Evolutionary conservation across 1,140 invertebrate genomes (phyloP).

Genomic region (Trichogramma pretiosum): DNA sequence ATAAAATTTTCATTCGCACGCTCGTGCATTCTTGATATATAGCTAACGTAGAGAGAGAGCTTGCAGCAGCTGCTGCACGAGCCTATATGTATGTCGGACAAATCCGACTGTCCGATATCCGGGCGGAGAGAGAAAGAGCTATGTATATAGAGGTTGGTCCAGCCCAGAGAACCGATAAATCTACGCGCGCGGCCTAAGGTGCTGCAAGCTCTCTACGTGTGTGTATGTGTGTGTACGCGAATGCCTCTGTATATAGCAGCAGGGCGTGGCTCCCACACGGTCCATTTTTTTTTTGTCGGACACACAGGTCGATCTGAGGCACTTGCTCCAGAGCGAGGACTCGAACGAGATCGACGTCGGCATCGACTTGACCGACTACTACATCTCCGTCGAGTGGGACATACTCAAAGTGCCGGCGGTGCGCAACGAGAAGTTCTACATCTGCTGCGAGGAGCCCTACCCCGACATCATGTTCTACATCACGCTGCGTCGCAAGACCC

Average conservation of each 20-base stretch:
- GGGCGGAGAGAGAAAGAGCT: no score
- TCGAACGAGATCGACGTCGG: conserved; percentile 77
- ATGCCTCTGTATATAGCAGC: no score
- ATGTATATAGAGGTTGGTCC: no score
- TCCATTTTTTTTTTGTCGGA: background rate
- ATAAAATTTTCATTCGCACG: no score
- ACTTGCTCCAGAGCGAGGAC: conserved; percentile 70
- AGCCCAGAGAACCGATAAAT: no score
- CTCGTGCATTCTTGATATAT: no score
- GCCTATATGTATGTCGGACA: no score
- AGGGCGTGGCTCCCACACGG: background rate
- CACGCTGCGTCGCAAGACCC: conserved; percentile 87
- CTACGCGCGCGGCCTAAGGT: no score
- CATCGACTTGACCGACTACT: conserved; percentile 88
- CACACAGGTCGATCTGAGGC: conserved; percentile 81
- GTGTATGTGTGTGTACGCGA: no score
- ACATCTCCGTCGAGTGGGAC: conserved; percentile 97
- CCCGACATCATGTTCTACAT: conserved; percentile 98
- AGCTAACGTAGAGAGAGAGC: no score
- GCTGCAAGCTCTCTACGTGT: no score
- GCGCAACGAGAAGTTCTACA: conserved; percentile 82
- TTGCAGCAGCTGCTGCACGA: no score
- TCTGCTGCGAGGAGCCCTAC: conserved; percentile 84
- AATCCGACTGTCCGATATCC: background rate
- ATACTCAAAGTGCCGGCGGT: conserved; percentile 82